phyloP scores from a whole-genome alignment of 2,113 vertebrate genomes.

The Lepus americanus region DNA sequence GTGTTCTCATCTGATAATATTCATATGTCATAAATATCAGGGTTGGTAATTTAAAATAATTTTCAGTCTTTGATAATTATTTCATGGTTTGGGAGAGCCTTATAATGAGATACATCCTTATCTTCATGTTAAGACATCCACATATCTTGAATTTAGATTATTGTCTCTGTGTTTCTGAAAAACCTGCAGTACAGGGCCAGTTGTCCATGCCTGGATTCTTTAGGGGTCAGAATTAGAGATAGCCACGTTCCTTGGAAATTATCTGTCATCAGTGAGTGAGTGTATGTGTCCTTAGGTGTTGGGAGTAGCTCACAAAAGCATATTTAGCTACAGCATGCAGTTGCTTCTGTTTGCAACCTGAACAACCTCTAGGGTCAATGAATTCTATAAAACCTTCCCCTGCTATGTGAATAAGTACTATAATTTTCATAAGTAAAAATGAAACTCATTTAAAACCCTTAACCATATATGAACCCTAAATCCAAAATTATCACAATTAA shows the following conservation, averaged over 20 bases:
- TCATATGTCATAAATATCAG: background rate
- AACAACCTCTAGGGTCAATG: background rate
- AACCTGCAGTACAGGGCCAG: background rate
- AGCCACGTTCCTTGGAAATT: background rate
- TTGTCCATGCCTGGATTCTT: background rate
- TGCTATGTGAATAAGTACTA: background rate
- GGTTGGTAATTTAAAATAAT: slow-evolving; percentile 1
- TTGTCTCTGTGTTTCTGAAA: background rate
- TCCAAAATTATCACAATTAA: background rate
- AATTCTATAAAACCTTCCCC: background rate
- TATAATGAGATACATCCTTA: background rate
- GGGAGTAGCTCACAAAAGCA: background rate
- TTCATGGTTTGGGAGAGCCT: background rate
- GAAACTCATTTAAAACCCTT: background rate
- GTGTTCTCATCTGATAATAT: slow-evolving; percentile 11
- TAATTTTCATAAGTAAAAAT: background rate
- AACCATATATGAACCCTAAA: background rate
- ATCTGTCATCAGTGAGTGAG: background rate
- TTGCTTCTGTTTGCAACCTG: background rate
- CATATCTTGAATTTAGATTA: background rate
- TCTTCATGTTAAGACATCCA: background rate
- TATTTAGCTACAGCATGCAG: background rate
- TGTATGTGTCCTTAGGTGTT: background rate
- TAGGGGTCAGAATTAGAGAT: background rate
- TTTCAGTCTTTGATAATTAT: slow-evolving; percentile 35